Percentiles rank a stretch among this genome's conserved stretches.
Evolutionary conservation across 2,113 vertebrate species (phyloP).

Genomic region (Bos javanicus): DNA sequence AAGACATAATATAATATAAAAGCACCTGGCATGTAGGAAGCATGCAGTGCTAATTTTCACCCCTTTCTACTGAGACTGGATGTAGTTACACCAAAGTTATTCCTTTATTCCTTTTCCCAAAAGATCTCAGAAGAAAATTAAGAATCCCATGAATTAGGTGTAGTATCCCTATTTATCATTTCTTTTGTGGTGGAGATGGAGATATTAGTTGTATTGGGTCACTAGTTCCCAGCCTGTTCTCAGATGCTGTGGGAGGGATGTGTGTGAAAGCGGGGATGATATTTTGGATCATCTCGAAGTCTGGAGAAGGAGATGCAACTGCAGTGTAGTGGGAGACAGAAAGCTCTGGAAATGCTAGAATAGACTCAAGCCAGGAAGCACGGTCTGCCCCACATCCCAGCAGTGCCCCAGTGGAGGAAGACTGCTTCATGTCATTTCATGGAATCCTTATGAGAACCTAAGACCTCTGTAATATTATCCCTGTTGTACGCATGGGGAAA

Average conservation of each 20-base stretch:
- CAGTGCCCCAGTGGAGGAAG: accelerated
- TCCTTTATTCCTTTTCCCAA: neutral
- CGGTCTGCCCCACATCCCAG: accelerated
- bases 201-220: neutral
- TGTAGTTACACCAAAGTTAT: too few relatives aligned
- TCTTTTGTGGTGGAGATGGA: neutral
- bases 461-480: neutral
- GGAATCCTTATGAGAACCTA: neutral
- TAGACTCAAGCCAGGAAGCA: accelerated
- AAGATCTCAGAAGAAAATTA: neutral
- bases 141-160: neutral
- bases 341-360: neutral
- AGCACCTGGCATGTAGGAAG: accelerated
- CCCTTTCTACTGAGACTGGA: neutral
- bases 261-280: accelerated
- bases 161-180: neutral
- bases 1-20: accelerated
- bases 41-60: accelerated
- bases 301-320: neutral
- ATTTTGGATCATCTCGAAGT: neutral
- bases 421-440: accelerated
- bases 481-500: accelerated
- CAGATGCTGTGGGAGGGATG: neutral
- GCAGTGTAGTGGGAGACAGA: neutral
- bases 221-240: neutral